These are phyloP conservation scores for Phrynosoma platyrhinos DNA, from an alignment of 2,113 vertebrate species.

Conservation along the genomic window DNA sequence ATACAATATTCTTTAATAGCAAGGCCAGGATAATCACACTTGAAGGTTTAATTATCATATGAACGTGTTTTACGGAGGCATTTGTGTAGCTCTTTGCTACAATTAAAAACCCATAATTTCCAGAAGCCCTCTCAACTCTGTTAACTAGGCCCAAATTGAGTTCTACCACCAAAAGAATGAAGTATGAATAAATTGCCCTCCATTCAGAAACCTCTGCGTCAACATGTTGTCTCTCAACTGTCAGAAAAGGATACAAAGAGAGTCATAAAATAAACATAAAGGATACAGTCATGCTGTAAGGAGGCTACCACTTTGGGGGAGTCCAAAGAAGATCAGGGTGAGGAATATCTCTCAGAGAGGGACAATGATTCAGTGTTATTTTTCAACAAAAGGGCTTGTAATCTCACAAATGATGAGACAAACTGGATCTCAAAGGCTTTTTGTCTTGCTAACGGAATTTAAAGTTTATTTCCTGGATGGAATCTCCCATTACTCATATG, in stretches of 20 bases:
- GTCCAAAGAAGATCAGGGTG: slow-evolving; percentile 91
- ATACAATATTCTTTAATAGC: background rate
- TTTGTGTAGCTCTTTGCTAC: background rate
- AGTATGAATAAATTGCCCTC: background rate
- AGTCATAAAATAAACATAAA: too few relatives aligned
- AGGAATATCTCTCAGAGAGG: slow-evolving; percentile 93
- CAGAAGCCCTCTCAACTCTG: background rate
- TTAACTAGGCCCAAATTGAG: background rate
- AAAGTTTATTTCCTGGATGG: too few relatives aligned
- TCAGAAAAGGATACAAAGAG: too few relatives aligned
- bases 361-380: slow-evolving; percentile 81
- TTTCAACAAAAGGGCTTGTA: too few relatives aligned
- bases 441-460: too few relatives aligned
- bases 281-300: too few relatives aligned
- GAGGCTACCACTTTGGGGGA: slow-evolving; percentile 94
- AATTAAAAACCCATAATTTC: background rate
- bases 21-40: background rate
- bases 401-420: too few relatives aligned
- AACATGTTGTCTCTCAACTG: background rate
- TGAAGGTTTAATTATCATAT: background rate
- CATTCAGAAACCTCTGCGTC: background rate
- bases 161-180: background rate
- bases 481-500: too few relatives aligned
- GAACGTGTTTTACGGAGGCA: background rate
- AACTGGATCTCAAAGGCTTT: too few relatives aligned